Evolutionary conservation across 1,140 invertebrate species (phyloP).

Genomic region (Drosophila seguyi): DNA sequence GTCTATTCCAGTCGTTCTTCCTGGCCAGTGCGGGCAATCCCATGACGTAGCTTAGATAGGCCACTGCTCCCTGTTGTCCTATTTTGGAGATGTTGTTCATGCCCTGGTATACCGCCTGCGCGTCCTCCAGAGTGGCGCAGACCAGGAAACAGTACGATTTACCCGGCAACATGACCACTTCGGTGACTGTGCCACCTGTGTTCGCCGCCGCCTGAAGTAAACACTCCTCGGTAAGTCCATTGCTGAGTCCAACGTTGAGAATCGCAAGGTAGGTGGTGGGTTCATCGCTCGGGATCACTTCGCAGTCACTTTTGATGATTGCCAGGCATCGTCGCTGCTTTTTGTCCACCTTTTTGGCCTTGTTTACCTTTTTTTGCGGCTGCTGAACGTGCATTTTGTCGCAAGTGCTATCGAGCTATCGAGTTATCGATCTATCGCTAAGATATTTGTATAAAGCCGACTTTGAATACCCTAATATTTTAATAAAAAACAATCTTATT

Average conservation of each 20-base stretch:
- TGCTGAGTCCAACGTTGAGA: constrained; percentile 90
- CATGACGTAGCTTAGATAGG: constrained; percentile 88
- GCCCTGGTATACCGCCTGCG: constrained; percentile 86
- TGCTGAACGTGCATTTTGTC: constrained; percentile 55
- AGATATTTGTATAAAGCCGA: accelerated
- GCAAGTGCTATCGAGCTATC: neutral
- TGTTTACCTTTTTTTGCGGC: constrained; percentile 62
- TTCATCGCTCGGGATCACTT: constrained; percentile 66
- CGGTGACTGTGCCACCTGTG: constrained; percentile 86
- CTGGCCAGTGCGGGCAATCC: constrained; percentile 57
- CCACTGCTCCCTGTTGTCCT: constrained; percentile 86
- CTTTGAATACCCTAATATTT: neutral
- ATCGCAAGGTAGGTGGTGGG: constrained; percentile 60
- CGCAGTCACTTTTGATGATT: constrained; percentile 66
- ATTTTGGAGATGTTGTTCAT: constrained; percentile 87
- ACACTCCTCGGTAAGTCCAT: constrained; percentile 88
- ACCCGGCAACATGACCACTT: constrained; percentile 88
- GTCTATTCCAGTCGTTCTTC: constrained; percentile 56
- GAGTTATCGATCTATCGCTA: neutral
- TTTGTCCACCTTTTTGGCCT: constrained; percentile 70
- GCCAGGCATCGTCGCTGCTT: constrained; percentile 71
- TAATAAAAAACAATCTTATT: neutral
- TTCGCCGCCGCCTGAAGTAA: constrained; percentile 86
- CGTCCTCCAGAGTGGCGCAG: constrained; percentile 86
- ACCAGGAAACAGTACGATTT: constrained; percentile 92